A percentile compares a stretch with the other conserved stretches of the same genome.
Evolutionary conservation across 2,113 vertebrate genomes (phyloP).

Genomic region (Tamias sibiricus): DNA sequence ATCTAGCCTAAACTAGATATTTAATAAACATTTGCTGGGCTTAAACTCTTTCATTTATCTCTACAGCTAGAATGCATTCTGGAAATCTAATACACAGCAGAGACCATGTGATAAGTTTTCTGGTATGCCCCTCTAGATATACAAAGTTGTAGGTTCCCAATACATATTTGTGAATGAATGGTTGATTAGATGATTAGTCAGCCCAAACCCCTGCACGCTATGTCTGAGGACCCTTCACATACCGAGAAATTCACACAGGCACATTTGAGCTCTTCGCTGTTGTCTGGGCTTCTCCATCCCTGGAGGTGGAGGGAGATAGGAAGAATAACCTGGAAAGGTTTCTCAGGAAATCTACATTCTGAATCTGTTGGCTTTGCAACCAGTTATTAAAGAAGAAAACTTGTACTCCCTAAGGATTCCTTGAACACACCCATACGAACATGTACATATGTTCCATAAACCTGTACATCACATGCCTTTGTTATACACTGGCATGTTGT

Average conservation of each 20-base stretch:
- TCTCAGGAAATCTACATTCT: neutral
- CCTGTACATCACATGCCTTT: neutral
- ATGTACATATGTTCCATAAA: neutral
- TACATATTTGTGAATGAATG: neutral
- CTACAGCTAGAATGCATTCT: neutral
- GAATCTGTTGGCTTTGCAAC: neutral
- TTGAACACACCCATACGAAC: neutral
- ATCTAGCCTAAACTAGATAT: neutral
- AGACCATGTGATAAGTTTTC: neutral
- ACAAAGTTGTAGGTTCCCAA: neutral
- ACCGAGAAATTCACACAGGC: neutral
- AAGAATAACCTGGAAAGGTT: neutral
- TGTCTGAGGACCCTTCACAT: neutral
- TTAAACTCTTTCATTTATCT: slow-evolving; percentile 26
- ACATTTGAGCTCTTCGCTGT: neutral
- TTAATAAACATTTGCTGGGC: neutral
- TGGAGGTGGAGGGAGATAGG: neutral
- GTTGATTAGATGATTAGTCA: neutral
- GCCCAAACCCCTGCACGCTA: neutral
- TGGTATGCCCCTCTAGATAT: neutral
- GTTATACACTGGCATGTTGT: neutral
- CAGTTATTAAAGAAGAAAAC: neutral
- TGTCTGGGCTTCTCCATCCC: neutral
- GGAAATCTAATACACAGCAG: neutral
- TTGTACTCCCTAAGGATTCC: neutral